A percentile compares a stretch with the other conserved stretches of the same genome.
Evolutionary conservation across 2,113 vertebrate genomes (phyloP).

Genomic region (Nematolebias whitei): DNA sequence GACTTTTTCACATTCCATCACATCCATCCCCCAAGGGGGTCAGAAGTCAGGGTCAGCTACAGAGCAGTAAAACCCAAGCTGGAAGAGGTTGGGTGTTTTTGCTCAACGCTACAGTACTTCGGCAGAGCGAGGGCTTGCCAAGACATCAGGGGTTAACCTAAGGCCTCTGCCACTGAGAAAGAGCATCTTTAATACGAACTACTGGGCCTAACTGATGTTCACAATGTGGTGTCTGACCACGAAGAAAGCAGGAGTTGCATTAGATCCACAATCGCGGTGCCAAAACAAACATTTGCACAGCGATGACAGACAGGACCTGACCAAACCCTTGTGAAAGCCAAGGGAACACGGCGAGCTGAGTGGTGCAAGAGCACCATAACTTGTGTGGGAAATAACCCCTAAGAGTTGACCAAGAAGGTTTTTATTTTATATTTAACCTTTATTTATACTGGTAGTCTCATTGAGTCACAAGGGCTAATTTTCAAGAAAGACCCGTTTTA

Average conservation of each 20-base stretch:
- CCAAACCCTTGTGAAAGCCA: conserved; percentile 45
- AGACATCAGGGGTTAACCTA: conserved; percentile 6
- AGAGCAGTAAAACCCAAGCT: conserved; percentile 15
- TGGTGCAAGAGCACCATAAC: conserved; percentile 38
- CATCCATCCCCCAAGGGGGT: conserved; percentile 28
- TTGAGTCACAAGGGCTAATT: no score
- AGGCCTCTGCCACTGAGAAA: conserved; percentile 15
- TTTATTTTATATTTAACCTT: no score
- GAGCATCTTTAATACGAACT: conserved; percentile 23
- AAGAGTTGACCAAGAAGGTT: conserved; percentile 14
- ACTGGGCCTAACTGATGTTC: conserved; percentile 24
- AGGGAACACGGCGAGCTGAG: conserved; percentile 14
- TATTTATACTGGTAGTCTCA: no score
- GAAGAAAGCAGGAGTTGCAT: conserved; percentile 57
- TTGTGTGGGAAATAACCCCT: conserved; percentile 36
- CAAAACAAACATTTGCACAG: conserved; percentile 48
- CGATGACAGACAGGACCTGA: conserved; percentile 45
- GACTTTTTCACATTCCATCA: conserved; percentile 11
- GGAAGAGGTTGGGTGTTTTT: conserved; percentile 25
- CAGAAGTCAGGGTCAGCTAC: conserved; percentile 21
- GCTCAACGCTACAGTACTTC: conserved; percentile 33
- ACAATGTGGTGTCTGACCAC: conserved; percentile 41
- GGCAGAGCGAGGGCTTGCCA: conserved; percentile 23
- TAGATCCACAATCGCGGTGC: conserved; percentile 21
- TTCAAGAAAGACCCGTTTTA: no score